Percentiles rank a stretch among this genome's conserved stretches.
These are phyloP conservation scores for Aphrophora alni DNA, from an alignment of 2,888 invertebrate species.

Conservation along the genomic window DNA sequence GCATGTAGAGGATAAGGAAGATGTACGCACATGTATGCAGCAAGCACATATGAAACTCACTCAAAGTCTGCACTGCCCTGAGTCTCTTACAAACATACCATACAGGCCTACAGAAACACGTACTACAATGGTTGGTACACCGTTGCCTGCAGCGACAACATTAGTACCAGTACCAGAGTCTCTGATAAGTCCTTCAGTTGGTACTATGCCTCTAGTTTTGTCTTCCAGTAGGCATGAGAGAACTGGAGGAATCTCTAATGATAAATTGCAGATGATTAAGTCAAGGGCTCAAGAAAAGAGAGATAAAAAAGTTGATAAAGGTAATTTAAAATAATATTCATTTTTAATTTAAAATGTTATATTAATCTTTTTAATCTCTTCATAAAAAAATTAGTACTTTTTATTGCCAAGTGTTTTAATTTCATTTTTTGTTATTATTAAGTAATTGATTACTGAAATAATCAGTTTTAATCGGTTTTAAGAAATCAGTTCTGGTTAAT, in stretches of 20 bases:
- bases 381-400: too few relatives aligned
- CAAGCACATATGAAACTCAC: slow-evolving; percentile 39
- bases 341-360: too few relatives aligned
- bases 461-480: too few relatives aligned
- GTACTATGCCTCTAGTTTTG: slow-evolving; percentile 14
- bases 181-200: slow-evolving; percentile 67
- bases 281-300: slow-evolving; percentile 65
- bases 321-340: too few relatives aligned
- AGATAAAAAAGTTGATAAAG: slow-evolving; percentile 52
- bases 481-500: too few relatives aligned
- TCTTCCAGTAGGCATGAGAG: slow-evolving; percentile 60
- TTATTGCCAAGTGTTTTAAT: too few relatives aligned
- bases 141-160: slow-evolving; percentile 71
- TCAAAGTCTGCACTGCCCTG: slow-evolving; percentile 43
- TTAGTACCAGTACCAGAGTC: slow-evolving; percentile 88
- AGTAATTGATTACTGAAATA: too few relatives aligned
- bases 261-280: slow-evolving; percentile 70
- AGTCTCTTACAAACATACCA: slow-evolving; percentile 2
- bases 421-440: too few relatives aligned
- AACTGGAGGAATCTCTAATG: slow-evolving; percentile 71
- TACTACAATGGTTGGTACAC: slow-evolving; percentile 29
- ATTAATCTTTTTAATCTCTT: too few relatives aligned
- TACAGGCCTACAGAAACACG: slow-evolving; percentile 62
- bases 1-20: slow-evolving; percentile 20
- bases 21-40: slow-evolving; percentile 21